Conservation (phyloP, 2,113 vertebrate species). For the Pelecanus crispus region DNA sequence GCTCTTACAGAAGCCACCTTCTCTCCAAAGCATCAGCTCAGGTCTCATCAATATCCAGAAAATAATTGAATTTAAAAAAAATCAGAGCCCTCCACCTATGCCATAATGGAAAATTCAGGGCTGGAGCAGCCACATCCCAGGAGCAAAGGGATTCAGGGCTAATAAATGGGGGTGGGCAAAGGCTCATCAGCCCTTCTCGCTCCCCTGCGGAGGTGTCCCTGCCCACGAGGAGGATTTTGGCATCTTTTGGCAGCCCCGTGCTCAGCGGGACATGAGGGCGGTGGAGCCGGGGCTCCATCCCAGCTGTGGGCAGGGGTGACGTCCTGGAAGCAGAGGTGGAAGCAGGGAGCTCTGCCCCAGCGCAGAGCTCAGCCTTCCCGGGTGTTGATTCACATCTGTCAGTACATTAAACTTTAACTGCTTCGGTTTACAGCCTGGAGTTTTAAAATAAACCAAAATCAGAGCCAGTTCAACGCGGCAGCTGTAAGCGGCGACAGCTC, state of each 20-base stretch:
- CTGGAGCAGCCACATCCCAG: neutral
- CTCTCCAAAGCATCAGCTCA: neutral
- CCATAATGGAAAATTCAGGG: accelerated
- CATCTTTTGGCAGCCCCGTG: neutral
- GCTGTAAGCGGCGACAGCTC: neutral
- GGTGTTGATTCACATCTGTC: neutral
- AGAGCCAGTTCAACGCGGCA: neutral
- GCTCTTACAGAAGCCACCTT: neutral
- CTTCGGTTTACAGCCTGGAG: neutral
- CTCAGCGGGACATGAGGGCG: accelerated
- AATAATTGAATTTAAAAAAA: accelerated
- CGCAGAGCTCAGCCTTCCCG: neutral
- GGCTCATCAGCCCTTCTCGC: neutral
- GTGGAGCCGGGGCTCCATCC: neutral
- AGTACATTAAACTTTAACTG: neutral
- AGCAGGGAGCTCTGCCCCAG: neutral
- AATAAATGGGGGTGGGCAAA: neutral
- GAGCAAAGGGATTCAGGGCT: accelerated
- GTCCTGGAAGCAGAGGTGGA: neutral
- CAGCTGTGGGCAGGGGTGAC: no score
- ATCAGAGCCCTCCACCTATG: neutral
- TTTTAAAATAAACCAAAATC: neutral
- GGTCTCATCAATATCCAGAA: neutral
- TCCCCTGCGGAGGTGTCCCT: no score
- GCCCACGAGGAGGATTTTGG: neutral